Evolutionary conservation across 2,113 vertebrate genomes (phyloP).

Genomic region (Misgurnus mizolepis): DNA sequence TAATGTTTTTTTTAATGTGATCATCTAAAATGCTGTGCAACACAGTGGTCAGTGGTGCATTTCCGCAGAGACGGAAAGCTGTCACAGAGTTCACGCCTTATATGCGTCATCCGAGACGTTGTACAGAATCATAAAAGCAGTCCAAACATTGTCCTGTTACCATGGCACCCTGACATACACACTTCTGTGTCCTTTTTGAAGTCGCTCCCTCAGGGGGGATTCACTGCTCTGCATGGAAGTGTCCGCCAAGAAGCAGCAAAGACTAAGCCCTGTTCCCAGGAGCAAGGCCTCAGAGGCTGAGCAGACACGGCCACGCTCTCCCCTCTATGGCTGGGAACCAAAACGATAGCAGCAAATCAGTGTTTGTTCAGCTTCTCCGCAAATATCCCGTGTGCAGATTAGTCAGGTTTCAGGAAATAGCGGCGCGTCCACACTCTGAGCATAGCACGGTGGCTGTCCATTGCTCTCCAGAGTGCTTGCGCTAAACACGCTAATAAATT

Average conservation of each 20-base stretch:
- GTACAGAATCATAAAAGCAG: slow-evolving; percentile 40
- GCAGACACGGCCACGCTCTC: slow-evolving; percentile 59
- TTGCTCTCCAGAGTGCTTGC: slow-evolving; percentile 58
- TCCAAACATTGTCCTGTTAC: slow-evolving; percentile 49
- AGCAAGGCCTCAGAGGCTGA: slow-evolving; percentile 62
- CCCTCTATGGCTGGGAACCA: slow-evolving; percentile 77
- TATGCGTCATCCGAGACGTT: slow-evolving; percentile 26
- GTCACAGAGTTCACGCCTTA: slow-evolving; percentile 18
- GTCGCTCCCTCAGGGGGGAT: slow-evolving; percentile 40
- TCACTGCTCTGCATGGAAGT: slow-evolving; percentile 51
- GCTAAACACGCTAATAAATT: slow-evolving; percentile 82
- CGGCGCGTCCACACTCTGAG: slow-evolving; percentile 11
- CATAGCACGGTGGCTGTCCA: slow-evolving; percentile 33
- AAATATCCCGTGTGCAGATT: slow-evolving; percentile 79
- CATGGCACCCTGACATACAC: slow-evolving; percentile 47
- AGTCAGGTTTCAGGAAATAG: slow-evolving; percentile 73
- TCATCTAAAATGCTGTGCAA: neutral
- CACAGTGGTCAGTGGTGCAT: neutral
- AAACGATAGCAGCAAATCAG: slow-evolving; percentile 80
- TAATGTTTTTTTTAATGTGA: too few relatives aligned
- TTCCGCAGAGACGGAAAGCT: slow-evolving; percentile 27
- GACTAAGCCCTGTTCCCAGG: slow-evolving; percentile 67
- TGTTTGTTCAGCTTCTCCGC: slow-evolving; percentile 84
- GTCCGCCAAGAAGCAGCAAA: slow-evolving; percentile 62
- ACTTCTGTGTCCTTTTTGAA: slow-evolving; percentile 49